A percentile compares a stretch with the other conserved stretches of the same genome.
phyloP scores from a whole-genome alignment of 2,888 invertebrate species.

The Ornithoptera priamus region DNA sequence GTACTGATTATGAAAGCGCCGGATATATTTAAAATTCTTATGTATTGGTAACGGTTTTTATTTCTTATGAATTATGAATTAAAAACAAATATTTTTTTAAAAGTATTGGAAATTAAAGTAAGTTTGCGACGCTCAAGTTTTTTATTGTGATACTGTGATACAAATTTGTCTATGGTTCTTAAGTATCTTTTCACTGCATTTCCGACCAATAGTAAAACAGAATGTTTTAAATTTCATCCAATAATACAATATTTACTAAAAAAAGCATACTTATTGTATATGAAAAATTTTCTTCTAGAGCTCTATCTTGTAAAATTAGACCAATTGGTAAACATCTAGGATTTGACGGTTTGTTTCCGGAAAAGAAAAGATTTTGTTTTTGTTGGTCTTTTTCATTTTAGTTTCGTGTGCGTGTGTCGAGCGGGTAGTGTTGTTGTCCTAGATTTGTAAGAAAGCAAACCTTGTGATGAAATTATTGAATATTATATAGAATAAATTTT shows the following conservation, averaged over 20 bases:
- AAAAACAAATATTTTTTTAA: too few species aligned
- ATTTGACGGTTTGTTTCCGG: conserved; percentile 10
- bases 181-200: neutral
- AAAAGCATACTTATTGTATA: neutral
- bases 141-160: neutral
- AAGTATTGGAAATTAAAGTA: too few species aligned
- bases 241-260: neutral
- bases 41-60: too few species aligned
- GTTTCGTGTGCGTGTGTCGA: neutral
- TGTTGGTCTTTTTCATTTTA: conserved; percentile 7
- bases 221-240: neutral
- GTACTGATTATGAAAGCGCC: too few species aligned
- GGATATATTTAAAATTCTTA: too few species aligned
- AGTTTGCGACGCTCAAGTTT: too few species aligned
- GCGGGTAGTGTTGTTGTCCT: conserved; percentile 8
- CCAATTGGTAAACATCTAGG: conserved; percentile 1
- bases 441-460: conserved; percentile 1
- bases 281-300: neutral
- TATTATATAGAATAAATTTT: neutral
- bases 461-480: conserved; percentile 33
- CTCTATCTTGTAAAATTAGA: neutral
- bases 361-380: conserved; percentile 9
- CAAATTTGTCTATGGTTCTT: neutral
- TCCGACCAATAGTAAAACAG: conserved; percentile 9
- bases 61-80: too few species aligned